phyloP scores from a whole-genome alignment of 1,140 invertebrate genomes.

The Calephelis nemesis region DNA sequence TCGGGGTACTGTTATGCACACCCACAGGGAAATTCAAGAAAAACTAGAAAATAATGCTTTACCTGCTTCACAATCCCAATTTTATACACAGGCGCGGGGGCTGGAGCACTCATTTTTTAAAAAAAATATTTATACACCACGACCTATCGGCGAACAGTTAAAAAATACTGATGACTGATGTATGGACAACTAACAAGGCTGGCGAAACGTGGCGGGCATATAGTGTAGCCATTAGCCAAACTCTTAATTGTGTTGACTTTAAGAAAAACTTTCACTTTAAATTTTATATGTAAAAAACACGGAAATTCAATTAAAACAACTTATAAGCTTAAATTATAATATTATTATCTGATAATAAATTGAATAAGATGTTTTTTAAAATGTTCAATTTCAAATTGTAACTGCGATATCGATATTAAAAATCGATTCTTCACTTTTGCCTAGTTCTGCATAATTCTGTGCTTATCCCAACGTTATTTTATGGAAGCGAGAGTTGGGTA shows the following conservation, averaged over 20 bases:
- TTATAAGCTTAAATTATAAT: too few relatives aligned
- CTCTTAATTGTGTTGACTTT: slow-evolving; percentile 22
- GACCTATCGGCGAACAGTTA: slow-evolving; percentile 47
- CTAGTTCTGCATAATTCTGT: too few relatives aligned
- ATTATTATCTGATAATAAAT: too few relatives aligned
- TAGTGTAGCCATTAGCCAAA: slow-evolving; percentile 56
- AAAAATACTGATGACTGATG: slow-evolving; percentile 52
- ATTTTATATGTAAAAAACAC: neutral
- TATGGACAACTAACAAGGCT: slow-evolving; percentile 53
- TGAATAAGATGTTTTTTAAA: too few relatives aligned
- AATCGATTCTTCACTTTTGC: too few relatives aligned
- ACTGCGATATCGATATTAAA: too few relatives aligned
- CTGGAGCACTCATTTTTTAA: slow-evolving; percentile 65
- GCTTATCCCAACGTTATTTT: too few relatives aligned
- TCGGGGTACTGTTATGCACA: slow-evolving; percentile 24
- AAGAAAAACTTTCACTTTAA: neutral
- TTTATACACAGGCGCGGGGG: slow-evolving; percentile 60
- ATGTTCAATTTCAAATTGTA: too few relatives aligned
- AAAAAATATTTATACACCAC: slow-evolving; percentile 41
- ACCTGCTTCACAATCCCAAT: slow-evolving; percentile 73
- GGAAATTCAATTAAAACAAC: too few relatives aligned
- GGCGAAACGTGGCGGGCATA: slow-evolving; percentile 69
- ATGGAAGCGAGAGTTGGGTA: too few relatives aligned
- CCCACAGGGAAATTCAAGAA: slow-evolving; percentile 31
- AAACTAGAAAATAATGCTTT: slow-evolving; percentile 49